Evolutionary conservation across 2,797 vertebrate species (phyloP).

Genomic region (Clangula hyemalis): DNA sequence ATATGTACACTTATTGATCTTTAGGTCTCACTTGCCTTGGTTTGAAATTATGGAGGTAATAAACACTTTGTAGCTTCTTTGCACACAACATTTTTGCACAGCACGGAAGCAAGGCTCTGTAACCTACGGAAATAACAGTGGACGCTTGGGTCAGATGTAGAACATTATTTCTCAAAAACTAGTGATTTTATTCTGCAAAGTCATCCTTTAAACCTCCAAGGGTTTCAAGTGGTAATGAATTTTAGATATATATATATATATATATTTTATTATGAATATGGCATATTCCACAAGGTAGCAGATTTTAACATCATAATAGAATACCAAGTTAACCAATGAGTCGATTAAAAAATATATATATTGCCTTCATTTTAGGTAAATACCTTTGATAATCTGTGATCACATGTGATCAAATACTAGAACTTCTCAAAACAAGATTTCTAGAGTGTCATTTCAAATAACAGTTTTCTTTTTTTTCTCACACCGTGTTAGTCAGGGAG

Average conservation of each 20-base stretch:
- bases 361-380: background rate
- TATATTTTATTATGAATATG: background rate
- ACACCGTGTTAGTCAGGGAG: background rate
- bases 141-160: background rate
- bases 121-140: background rate
- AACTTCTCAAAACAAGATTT: background rate
- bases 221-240: background rate
- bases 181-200: background rate
- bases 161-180: background rate
- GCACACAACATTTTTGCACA: background rate
- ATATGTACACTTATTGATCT: background rate
- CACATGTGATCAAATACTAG: background rate
- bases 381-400: background rate
- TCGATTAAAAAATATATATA: background rate
- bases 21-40: background rate
- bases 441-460: background rate
- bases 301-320: background rate
- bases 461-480: background rate
- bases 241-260: background rate
- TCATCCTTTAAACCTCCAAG: background rate
- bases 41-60: background rate
- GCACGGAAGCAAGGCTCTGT: background rate
- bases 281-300: background rate
- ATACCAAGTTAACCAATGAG: background rate
- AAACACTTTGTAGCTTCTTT: background rate